Evolutionary conservation across 2,888 invertebrate genomes (phyloP).

Genomic region (Stictocephala bisonia): DNA sequence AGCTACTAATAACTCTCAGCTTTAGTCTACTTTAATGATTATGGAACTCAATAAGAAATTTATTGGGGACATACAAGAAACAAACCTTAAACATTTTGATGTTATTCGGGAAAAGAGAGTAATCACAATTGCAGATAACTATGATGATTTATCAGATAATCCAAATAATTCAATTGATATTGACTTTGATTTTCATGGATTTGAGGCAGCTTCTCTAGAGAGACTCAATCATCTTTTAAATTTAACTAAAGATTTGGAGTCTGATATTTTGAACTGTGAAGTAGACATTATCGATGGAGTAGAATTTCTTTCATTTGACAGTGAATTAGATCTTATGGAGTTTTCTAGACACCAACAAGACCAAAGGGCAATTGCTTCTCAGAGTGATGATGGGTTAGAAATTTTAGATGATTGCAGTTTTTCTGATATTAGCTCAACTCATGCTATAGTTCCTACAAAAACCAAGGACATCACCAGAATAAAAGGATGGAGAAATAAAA

Average conservation of each 20-base stretch:
- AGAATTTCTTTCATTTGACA: slow-evolving; percentile 35
- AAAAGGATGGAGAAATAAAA: slow-evolving; percentile 43
- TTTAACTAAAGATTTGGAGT: slow-evolving; percentile 1
- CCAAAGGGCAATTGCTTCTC: slow-evolving; percentile 21
- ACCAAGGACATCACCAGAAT: slow-evolving; percentile 41
- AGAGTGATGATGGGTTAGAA: slow-evolving; percentile 42
- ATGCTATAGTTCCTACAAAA: slow-evolving; percentile 40
- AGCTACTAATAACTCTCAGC: too few relatives aligned
- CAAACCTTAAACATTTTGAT: too few relatives aligned
- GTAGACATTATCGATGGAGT: slow-evolving; percentile 36
- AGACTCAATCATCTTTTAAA: neutral
- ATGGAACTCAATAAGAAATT: too few relatives aligned
- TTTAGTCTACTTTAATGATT: too few relatives aligned
- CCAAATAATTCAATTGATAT: too few relatives aligned
- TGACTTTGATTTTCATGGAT: neutral
- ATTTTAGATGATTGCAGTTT: slow-evolving; percentile 40
- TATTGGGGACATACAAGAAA: too few relatives aligned
- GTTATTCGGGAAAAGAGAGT: too few relatives aligned
- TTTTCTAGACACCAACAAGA: slow-evolving; percentile 24
- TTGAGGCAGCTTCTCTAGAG: neutral
- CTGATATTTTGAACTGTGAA: slow-evolving; percentile 35
- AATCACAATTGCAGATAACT: too few relatives aligned
- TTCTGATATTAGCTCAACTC: slow-evolving; percentile 35
- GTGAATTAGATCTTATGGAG: slow-evolving; percentile 20
- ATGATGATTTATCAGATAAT: too few relatives aligned